phyloP scores from a whole-genome alignment of 2,888 invertebrate genomes.

The Catocala sponsa region DNA sequence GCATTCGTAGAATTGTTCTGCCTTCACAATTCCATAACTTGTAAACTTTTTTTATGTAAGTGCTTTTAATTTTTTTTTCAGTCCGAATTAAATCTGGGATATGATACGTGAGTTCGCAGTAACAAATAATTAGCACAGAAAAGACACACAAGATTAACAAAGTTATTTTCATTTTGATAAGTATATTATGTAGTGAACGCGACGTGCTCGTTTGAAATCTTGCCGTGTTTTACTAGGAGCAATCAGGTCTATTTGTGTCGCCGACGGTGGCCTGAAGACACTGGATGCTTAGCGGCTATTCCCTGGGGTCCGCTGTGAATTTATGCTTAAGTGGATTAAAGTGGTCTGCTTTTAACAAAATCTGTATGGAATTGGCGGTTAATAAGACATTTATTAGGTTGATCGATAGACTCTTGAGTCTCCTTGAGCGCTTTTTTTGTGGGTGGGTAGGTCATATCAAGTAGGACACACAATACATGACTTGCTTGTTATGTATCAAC shows the following conservation, averaged over 20 bases:
- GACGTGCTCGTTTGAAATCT: conserved; percentile 71
- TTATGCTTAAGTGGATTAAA: conserved; percentile 83
- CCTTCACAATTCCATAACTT: conserved; percentile 43
- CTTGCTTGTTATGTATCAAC: background rate
- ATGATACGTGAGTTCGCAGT: conserved; percentile 48
- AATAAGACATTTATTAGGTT: conserved; percentile 73
- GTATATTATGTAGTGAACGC: conserved; percentile 35
- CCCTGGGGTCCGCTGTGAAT: conserved; percentile 72
- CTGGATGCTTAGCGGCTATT: conserved; percentile 58
- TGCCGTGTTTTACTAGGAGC: conserved; percentile 63
- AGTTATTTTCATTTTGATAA: conserved; percentile 62
- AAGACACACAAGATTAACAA: conserved; percentile 57
- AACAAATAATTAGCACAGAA: conserved; percentile 59
- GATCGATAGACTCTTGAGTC: conserved; percentile 63
- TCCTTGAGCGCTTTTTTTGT: conserved; percentile 25
- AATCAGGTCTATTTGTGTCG: conserved; percentile 56
- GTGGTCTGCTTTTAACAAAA: conserved; percentile 74
- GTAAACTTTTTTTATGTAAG: conserved; percentile 34
- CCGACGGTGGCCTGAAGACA: conserved; percentile 60
- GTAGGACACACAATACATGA: background rate
- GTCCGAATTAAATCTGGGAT: conserved; percentile 26
- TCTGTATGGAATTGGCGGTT: conserved; percentile 66
- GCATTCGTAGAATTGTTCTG: conserved; percentile 39
- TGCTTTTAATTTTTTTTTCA: conserved; percentile 32
- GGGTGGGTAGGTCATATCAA: conserved; percentile 1